Evolutionary conservation across 1,140 invertebrate species (phyloP).

Genomic region (Drosophila kikkawai): DNA sequence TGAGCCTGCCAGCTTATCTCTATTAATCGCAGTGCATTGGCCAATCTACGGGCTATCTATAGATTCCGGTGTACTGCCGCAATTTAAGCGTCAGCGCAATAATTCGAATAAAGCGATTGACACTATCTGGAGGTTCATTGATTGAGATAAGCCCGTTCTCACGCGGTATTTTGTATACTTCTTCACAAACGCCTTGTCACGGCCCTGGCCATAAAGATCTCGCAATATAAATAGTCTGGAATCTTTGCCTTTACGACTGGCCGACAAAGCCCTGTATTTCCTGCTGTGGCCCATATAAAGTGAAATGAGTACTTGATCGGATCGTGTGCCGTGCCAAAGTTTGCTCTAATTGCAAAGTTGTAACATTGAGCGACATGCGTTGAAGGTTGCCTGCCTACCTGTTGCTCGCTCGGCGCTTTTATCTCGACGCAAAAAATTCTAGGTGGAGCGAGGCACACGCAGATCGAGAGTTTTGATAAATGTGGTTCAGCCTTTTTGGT

Average conservation of each 20-base stretch:
- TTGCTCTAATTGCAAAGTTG: slow-evolving; percentile 60
- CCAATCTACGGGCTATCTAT: slow-evolving; percentile 20
- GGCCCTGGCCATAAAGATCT: slow-evolving; percentile 35
- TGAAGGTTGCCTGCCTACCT: slow-evolving; percentile 35
- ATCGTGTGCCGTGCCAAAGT: slow-evolving; percentile 18
- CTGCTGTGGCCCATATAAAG: slow-evolving; percentile 29
- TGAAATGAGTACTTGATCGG: slow-evolving; percentile 8
- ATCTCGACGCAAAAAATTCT: slow-evolving; percentile 35
- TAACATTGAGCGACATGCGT: slow-evolving; percentile 52
- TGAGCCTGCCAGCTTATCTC: background rate
- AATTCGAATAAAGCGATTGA: slow-evolving; percentile 50
- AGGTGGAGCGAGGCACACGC: slow-evolving; percentile 12
- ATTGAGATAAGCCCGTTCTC: slow-evolving; percentile 57
- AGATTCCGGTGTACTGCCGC: slow-evolving; percentile 17
- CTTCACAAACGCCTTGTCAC: slow-evolving; percentile 50
- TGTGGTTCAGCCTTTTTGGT: background rate
- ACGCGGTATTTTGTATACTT: slow-evolving; percentile 47
- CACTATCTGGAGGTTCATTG: slow-evolving; percentile 45
- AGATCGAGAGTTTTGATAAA: slow-evolving; percentile 10
- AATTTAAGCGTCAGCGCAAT: slow-evolving; percentile 44
- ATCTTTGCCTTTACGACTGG: slow-evolving; percentile 31
- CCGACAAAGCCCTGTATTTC: slow-evolving; percentile 44
- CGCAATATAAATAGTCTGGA: slow-evolving; percentile 36
- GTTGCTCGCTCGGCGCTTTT: slow-evolving; percentile 23
- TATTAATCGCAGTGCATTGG: slow-evolving; percentile 20